Evolutionary conservation across 2,888 invertebrate species (phyloP).

Genomic region (Spisula subtruncata): DNA sequence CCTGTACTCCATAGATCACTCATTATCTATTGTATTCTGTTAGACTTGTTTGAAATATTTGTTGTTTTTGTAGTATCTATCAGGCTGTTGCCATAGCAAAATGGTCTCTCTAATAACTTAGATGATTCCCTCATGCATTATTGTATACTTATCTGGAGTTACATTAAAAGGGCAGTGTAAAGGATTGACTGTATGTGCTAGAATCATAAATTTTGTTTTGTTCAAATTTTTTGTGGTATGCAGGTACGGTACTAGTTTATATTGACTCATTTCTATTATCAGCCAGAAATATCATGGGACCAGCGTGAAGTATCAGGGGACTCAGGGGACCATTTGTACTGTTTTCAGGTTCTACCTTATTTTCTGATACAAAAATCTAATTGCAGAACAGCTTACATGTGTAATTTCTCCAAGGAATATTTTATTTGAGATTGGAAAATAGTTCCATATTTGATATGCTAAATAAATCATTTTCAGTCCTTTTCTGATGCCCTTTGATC

Average conservation of each 20-base stretch:
- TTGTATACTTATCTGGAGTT: no score
- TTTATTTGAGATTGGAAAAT: conserved; percentile 21
- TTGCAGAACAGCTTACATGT: not conserved
- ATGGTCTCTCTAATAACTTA: no score
- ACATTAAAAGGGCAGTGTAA: no score
- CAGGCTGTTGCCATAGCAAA: no score
- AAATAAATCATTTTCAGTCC: conserved; percentile 7
- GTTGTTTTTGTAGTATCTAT: no score
- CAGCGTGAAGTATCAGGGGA: not conserved
- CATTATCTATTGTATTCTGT: no score
- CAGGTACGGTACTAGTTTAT: no score
- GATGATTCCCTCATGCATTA: no score
- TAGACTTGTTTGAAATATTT: no score
- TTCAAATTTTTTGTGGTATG: not conserved
- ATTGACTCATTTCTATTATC: not conserved
- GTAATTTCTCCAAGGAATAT: not conserved
- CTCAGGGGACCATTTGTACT: not conserved
- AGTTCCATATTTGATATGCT: conserved; percentile 11
- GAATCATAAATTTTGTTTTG: not conserved
- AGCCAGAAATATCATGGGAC: no score
- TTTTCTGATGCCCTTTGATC: not conserved
- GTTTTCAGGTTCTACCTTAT: not conserved
- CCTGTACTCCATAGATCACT: no score
- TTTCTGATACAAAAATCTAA: conserved; percentile 11
- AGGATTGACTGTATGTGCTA: not conserved